Base-by-base conservation (phyloP, 2,888 invertebrate species). In the Minunthozetes semirufus region DNA sequence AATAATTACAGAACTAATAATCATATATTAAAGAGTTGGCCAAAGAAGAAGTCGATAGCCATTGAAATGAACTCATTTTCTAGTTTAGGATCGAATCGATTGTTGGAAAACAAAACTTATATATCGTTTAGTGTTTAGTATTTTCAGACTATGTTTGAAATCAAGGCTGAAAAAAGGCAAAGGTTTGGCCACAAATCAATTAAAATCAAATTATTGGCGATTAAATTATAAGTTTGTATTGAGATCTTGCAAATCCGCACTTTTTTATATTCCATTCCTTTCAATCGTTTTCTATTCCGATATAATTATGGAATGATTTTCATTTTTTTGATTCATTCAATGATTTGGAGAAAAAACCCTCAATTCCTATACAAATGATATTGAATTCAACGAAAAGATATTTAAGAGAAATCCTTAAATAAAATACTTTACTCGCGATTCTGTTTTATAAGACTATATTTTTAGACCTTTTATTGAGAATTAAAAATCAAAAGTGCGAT, bases 161-260 rank as follows among this genome's bases (percentile, higher is more conserved):
- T 59, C 59, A 59, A 59, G 59, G 59, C 59, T 11, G 4, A 8
- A 59, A 27, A 15, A n/a, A n/a, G n/a, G n/a, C n/a, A n/a, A n/a
- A 29, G 25, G 59, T 29, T 50, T 42, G 8, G 8, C 29, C 25
- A 11, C 4, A 59, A 59, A 59, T 29, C n/a, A 59, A 59, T 59
- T 59, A 59, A 59, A 59, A 27, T 59, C 29, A 29, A 59, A 59
- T 59, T 59, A 59, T 25, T 59, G 17, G 17, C 50, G 50, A 50
- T 50, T 19, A 50, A 50, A 50, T 50, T 50, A 50, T 50, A 50
- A 42, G 42, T 42, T 42, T 9, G 42, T 6, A 42, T 11, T 42
- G 42, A 42, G 42, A 42, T 42, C 42, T 42, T 42, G 42, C 42
- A 42, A 42, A 42, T 42, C 42, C 42, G 33, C 11, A 9, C 42